Conservation (phyloP, 2,888 invertebrate genomes). For the Drosophila melanocephala region DNA sequence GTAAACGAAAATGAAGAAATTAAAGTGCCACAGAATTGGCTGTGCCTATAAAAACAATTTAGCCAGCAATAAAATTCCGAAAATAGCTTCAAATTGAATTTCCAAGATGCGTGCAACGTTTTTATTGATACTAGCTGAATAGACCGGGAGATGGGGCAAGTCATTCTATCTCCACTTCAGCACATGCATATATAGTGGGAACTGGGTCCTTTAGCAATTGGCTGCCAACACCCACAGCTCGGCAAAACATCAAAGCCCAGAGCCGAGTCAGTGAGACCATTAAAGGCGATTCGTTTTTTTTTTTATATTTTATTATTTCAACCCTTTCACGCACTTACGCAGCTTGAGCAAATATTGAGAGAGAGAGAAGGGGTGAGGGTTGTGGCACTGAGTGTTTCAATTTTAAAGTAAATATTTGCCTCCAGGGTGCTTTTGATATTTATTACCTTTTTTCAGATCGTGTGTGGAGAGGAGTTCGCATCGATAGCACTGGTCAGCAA, state of each 20-base stretch:
- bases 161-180: slow-evolving; percentile 31
- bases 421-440: slow-evolving; percentile 83
- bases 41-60: slow-evolving; percentile 82
- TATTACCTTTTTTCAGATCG: slow-evolving; percentile 70
- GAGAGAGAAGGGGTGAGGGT: not conserved
- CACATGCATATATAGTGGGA: slow-evolving; percentile 8
- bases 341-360: slow-evolving; percentile 48
- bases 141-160: not conserved
- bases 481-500: slow-evolving; percentile 58
- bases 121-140: slow-evolving; percentile 59
- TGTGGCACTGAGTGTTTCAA: slow-evolving; percentile 60
- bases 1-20: slow-evolving; percentile 73
- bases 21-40: slow-evolving; percentile 52
- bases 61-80: slow-evolving; percentile 75
- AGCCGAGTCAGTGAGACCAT: slow-evolving; percentile 58
- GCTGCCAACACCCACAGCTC: slow-evolving; percentile 62
- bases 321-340: slow-evolving; percentile 79
- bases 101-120: slow-evolving; percentile 55
- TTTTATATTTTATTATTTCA: slow-evolving; percentile 31
- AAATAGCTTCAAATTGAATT: slow-evolving; percentile 76
- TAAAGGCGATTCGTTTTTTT: slow-evolving; percentile 55
- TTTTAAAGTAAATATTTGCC: slow-evolving; percentile 83
- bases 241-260: slow-evolving; percentile 66
- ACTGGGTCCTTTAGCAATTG: slow-evolving; percentile 45
- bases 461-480: slow-evolving; percentile 5